Conservation (phyloP, 2,797 vertebrate species). For the Zonotrichia albicollis region DNA sequence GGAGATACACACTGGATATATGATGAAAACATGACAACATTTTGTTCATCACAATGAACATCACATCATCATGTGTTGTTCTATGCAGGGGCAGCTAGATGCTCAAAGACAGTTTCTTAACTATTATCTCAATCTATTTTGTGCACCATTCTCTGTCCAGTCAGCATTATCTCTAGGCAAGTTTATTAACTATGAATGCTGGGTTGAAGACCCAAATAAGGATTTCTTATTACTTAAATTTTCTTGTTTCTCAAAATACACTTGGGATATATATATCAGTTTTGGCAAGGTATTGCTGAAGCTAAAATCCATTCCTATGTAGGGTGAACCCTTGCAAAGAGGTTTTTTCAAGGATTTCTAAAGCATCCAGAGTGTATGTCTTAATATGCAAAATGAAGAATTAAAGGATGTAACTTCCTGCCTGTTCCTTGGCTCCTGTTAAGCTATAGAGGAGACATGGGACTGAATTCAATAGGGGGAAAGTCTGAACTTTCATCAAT, state of each 20-base stretch:
- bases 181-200: neutral
- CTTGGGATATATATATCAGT: neutral
- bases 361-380: neutral
- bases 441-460: neutral
- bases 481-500: neutral
- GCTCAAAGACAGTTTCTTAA: neutral
- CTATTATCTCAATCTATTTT: neutral
- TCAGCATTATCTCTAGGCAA: neutral
- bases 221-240: neutral
- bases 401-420: neutral
- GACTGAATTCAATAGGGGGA: neutral
- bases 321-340: neutral
- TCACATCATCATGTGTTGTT: neutral
- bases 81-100: neutral
- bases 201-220: neutral
- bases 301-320: neutral
- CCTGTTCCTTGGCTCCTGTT: neutral
- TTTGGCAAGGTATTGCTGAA: neutral
- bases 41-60: neutral
- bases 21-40: neutral
- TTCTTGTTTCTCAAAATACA: neutral
- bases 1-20: neutral
- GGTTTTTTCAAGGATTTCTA: neutral
- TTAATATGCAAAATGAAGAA: neutral
- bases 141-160: neutral